Percentiles rank a stretch among this genome's conserved stretches.
These are phyloP conservation scores for Sparidentex hasta DNA, from an alignment of 2,797 vertebrate species.

Conservation along the genomic window DNA sequence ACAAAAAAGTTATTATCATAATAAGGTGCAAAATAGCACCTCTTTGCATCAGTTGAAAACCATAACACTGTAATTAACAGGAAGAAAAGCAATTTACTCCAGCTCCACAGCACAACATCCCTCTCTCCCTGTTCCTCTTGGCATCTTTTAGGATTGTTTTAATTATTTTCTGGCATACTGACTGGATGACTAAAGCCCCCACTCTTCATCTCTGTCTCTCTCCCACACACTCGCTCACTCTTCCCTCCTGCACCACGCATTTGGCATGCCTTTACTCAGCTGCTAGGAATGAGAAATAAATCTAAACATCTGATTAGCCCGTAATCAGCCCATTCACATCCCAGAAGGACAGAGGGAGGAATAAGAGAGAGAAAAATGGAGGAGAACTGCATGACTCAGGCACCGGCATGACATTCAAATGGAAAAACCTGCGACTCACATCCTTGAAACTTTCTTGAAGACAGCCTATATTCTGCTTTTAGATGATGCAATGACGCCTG, in stretches of 20 bases:
- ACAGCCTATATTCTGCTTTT: constrained; percentile 4
- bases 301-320: constrained; percentile 70
- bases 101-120: constrained; percentile 64
- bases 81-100: constrained; percentile 87
- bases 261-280: constrained; percentile 53
- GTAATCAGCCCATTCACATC: constrained; percentile 51
- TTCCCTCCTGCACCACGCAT: constrained; percentile 16
- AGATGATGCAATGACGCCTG: constrained; percentile 22
- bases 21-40: constrained; percentile 84
- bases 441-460: constrained; percentile 20
- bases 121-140: constrained; percentile 70
- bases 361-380: not conserved
- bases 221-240: constrained; percentile 13
- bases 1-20: constrained; percentile 86
- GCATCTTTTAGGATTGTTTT: constrained; percentile 79
- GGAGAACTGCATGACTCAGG: constrained; percentile 22
- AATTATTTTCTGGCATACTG: constrained; percentile 76
- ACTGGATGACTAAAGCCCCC: constrained; percentile 58
- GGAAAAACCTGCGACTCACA: constrained; percentile 16
- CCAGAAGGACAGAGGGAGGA: constrained; percentile 7
- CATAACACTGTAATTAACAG: constrained; percentile 84
- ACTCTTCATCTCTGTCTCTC: constrained; percentile 4
- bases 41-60: constrained; percentile 88
- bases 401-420: constrained; percentile 20
- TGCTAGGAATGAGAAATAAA: constrained; percentile 50